phyloP scores from a whole-genome alignment of 92 coral and sea anemone genomes.

The Muricea muricata region DNA sequence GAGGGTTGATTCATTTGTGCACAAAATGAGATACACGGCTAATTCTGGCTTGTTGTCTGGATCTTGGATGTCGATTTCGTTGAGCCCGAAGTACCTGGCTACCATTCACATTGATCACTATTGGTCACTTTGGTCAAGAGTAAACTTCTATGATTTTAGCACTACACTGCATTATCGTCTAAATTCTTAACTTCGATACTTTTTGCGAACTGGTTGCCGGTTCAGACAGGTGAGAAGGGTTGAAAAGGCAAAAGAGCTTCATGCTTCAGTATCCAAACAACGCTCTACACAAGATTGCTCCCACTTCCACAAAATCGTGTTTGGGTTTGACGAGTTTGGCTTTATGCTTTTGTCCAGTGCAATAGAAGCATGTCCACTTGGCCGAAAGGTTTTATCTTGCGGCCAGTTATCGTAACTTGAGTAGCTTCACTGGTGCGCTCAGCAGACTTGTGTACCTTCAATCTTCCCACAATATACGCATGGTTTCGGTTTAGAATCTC shows the following conservation, averaged over 20 bases:
- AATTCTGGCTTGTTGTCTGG: conserved; percentile 48
- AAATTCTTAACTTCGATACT: background rate
- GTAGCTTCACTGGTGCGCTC: too few relatives aligned
- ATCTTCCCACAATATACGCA: too few relatives aligned
- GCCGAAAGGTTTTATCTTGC: too few relatives aligned
- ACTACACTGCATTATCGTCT: background rate
- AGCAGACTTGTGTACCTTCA: too few relatives aligned
- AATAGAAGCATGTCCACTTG: too few relatives aligned
- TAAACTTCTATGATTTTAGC: too few relatives aligned
- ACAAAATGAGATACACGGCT: conserved; percentile 65
- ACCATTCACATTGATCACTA: conserved; percentile 60
- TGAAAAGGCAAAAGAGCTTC: background rate
- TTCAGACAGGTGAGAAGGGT: background rate
- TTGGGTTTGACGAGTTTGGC: too few relatives aligned
- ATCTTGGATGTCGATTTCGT: conserved; percentile 52
- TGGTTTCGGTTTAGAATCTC: too few relatives aligned
- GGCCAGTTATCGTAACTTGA: too few relatives aligned
- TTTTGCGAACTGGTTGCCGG: background rate
- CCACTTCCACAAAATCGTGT: background rate
- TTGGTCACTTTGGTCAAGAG: conserved; percentile 40
- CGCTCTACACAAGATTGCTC: background rate
- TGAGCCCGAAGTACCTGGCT: conserved; percentile 38
- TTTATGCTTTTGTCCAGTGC: too few relatives aligned
- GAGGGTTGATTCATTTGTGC: conserved; percentile 70
- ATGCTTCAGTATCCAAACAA: background rate